Base-by-base conservation (phyloP, 2,113 vertebrate genomes). In the Tringa solitaria region DNA sequence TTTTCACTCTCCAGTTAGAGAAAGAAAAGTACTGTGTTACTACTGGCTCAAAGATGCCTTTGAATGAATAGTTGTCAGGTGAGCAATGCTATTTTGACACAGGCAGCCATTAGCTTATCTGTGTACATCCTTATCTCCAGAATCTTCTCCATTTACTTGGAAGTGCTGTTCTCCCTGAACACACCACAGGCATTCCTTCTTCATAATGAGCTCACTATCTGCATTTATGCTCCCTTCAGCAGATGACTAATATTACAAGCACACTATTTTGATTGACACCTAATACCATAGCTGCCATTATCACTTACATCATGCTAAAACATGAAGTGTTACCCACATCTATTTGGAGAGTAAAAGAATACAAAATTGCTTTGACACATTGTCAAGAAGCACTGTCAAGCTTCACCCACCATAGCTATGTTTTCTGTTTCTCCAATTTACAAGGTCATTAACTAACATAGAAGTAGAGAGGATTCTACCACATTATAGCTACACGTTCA, bases 291-390 rank as follows among this genome's bases (percentile, higher is more conserved):
- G 90, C 92, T 95, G 94, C 88, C 92, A 89, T 96, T 93, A 96
- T 96, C 92, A 96, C 96, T 97, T 96, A 95, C 84, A 91, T 97
- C 92, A 96, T 81, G 70, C 80, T 95, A 92, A 89, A 95, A 96
- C 90, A 93, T 32, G 45, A 96, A 96, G 90, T 92, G 96, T 95
- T 96, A 95, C 96, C 96, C 96, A 96, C 80, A 92, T 96, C 88
- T 92, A 95, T 95, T 87, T 89, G 89, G 80, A 90, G 91, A 92
- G 84, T 92, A 92, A 92, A 93, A 94, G 91, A 96, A 97, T 92
- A 92, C 80, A 93, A 77, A 87, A 95, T 72, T 96, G 93, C 92
- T 95, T 96, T 97, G 96, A 96, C 96, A 96, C 90, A 20, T 89
- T 96, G 95, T 97, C 95, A 96, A 93, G 88, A 89, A 91, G 89